Evolutionary conservation across 2,888 invertebrate species (phyloP), one percentile per base, ranked within the genome.

Genomic region (Pristionchus arcanus): DNA sequence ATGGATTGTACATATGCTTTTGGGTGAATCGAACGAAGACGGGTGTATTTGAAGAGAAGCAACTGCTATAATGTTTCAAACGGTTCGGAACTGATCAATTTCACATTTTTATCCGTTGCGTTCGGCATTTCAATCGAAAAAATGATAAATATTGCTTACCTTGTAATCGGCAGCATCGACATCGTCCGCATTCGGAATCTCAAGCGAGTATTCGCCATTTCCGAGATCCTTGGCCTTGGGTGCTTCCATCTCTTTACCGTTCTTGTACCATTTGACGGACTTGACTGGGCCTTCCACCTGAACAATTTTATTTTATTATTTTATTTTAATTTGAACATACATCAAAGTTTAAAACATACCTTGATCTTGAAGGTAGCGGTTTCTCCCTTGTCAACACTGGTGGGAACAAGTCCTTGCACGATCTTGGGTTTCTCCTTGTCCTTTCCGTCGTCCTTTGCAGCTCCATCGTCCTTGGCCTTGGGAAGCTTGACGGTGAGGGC

Each of bases 381-480:
- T 90, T 97, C 97, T 0, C 98, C 98, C 94, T 97, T 98, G 91
- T 97, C 97, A 4, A 98, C 97, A 0, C 95, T 95, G 90, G 94
- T 94, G 95, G 95, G 95, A 77, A 97, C 96, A 34, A 98, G 96
- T 90, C 97, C 97, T 95, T 97, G 97, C 66, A 97, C 96, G 94
- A 98, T 93, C 90, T 93, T 92, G 16, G 94, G 94, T 90, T 92
- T 92, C 59, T 83, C 90, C 59, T 91, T 91, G 87, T 90, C 91
- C 11, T 49, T 49, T 49, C 81, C 81, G 0, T 4, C 81, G 13
- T 81, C 77, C 37, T 74, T 74, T 74, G 21, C 74, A 21, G 74
- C 31, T 84, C 59, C 84, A 31, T 84, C 84, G 16, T 84, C 84
- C 91, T 92, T 93, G 63, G 68, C 90, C 42, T 37, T 42, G 16